These are phyloP conservation scores for Salticus scenicus DNA, from an alignment of 2,888 invertebrate species.

Conservation along the genomic window DNA sequence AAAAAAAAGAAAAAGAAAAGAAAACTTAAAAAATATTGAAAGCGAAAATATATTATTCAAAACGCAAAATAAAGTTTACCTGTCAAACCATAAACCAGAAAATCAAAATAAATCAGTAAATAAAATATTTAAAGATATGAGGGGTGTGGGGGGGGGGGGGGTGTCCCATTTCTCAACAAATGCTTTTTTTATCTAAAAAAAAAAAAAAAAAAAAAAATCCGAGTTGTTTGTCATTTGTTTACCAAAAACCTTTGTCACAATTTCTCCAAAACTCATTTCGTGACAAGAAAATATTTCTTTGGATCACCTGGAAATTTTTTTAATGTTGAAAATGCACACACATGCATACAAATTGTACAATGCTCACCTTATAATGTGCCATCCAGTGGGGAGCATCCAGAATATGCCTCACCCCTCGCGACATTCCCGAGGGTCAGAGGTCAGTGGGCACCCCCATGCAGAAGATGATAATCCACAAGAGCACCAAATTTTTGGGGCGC, in stretches of 20 bases:
- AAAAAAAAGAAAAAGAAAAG: too few relatives aligned
- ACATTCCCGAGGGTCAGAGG: slow-evolving; percentile 59
- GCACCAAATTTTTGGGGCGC: slow-evolving; percentile 20
- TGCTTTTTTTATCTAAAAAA: too few relatives aligned
- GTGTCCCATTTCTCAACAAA: too few relatives aligned
- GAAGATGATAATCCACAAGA: slow-evolving; percentile 25
- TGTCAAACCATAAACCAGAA: too few relatives aligned
- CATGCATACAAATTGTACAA: slow-evolving; percentile 1
- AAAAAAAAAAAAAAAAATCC: too few relatives aligned
- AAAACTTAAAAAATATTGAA: too few relatives aligned
- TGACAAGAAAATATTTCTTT: not conserved
- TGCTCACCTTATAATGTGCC: slow-evolving; percentile 65
- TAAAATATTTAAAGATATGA: too few relatives aligned
- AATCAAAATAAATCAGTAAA: too few relatives aligned
- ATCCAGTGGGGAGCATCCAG: slow-evolving; percentile 67
- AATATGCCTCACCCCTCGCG: slow-evolving; percentile 68
- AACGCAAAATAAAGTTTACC: too few relatives aligned
- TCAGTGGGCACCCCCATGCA: slow-evolving; percentile 36
- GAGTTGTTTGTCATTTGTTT: too few relatives aligned
- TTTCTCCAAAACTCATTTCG: not conserved
- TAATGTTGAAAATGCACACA: not conserved
- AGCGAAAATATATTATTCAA: too few relatives aligned
- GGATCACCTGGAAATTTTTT: not conserved
- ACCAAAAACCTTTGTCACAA: not conserved
- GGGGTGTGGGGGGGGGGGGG: too few relatives aligned